Conservation (phyloP, 2,113 vertebrate genomes). For the Neodontobutis hainanensis region DNA sequence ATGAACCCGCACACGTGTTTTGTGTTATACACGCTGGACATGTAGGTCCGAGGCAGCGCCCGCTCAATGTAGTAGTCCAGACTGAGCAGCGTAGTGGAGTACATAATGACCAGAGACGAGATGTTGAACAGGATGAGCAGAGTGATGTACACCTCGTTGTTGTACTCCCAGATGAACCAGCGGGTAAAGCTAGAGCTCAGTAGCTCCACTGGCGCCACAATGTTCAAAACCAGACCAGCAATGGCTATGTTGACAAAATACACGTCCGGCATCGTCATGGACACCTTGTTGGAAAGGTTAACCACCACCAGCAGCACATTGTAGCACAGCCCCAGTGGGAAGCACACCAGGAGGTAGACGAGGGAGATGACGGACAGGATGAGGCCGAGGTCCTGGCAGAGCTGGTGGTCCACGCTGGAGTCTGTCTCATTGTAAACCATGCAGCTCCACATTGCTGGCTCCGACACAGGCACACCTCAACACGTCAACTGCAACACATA, state of each 20-base stretch:
- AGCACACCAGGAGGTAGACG: conserved; percentile 91
- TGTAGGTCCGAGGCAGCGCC: conserved; percentile 92
- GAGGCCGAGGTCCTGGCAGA: conserved; percentile 90
- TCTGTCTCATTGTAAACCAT: conserved; percentile 85
- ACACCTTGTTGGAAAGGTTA: conserved; percentile 91
- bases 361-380: conserved; percentile 88
- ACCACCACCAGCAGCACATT: conserved; percentile 90
- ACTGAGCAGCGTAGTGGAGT: conserved; percentile 93
- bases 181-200: conserved; percentile 86
- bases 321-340: conserved; percentile 92
- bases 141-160: conserved; percentile 89
- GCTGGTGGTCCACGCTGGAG: conserved; percentile 78
- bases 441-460: conserved; percentile 94
- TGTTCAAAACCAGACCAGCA: conserved; percentile 89
- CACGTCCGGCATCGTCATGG: conserved; percentile 98
- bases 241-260: conserved; percentile 98
- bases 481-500: conserved; percentile 75
- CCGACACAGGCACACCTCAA: conserved; percentile 64
- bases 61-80: conserved; percentile 97
- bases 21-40: conserved; percentile 97
- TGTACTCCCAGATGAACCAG: conserved; percentile 90
- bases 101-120: conserved; percentile 92
- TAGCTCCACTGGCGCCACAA: conserved; percentile 87
- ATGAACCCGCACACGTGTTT: conserved; percentile 96
- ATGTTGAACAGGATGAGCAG: conserved; percentile 95